Base-by-base conservation (phyloP, 2,888 invertebrate genomes). In the Microctonus aethiopoides region DNA sequence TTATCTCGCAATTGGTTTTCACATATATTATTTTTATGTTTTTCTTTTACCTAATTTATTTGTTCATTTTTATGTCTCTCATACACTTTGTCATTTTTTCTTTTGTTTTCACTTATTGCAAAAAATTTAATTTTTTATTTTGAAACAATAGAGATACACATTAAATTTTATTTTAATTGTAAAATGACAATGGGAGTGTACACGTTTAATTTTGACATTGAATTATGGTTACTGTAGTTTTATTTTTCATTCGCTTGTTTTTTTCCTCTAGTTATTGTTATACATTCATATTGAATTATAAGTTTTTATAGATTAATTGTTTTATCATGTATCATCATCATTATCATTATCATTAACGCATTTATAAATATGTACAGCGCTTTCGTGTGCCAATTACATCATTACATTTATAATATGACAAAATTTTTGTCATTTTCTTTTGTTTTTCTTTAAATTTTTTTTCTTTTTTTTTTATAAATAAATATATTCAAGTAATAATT, bases 401-500 rank as follows among this genome's bases (percentile, higher is more conserved):
- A 16, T 7, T 46, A 46, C 16, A 46, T 46, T n/a, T 1, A 3
- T 5, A 46, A 16, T 16, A 16, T 46, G 5, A 46, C 7, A 4
- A 46, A 20, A n/a, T 56, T 56, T 39, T 56, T 39, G 11, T 41
- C 9, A 41, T 41, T 24, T 34, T 41, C 13, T 51, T 11, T 20
- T 29, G 22, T 56, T 22, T 62, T 20, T 32, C 46, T 64, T 41
- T 34, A 46, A 16, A 46, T 57, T 29, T 63, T 57, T 46, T 46
- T 64, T 63, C 24, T 41, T 64, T 63, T 24, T 57, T 57, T 61
- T 34, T 59, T 64, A 64, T 57, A 59, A 69, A 69, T 51, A 69
- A 69, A 64, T 69, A 59, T 64, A 57, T 69, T 59, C 68, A 69
- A 64, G 64, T 59, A 51, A 64, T 64, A 57, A 64, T 69, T 64